Percentiles rank a stretch among this genome's conserved stretches.
Conservation (phyloP, 2,113 vertebrate species). For the Chaetodon trifascialis region DNA sequence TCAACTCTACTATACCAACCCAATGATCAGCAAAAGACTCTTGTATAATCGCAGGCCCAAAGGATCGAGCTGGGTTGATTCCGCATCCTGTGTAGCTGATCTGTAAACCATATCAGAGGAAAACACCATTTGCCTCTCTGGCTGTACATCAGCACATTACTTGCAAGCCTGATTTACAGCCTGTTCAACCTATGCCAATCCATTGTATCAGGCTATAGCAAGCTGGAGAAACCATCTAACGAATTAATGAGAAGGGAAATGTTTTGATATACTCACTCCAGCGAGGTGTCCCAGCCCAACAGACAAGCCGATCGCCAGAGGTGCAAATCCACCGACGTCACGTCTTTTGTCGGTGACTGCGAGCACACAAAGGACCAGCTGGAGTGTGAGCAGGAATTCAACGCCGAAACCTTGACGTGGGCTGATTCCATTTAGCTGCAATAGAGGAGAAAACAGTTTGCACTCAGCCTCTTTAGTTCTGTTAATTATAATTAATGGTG, state of each 20-base stretch:
- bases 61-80: conserved; percentile 90
- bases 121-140: conserved; percentile 41
- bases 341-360: conserved; percentile 86
- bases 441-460: conserved; percentile 8
- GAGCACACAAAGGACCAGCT: conserved; percentile 88
- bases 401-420: conserved; percentile 85
- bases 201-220: conserved; percentile 35
- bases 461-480: not conserved
- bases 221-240: conserved; percentile 32
- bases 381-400: conserved; percentile 87
- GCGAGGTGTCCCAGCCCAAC: conserved; percentile 88
- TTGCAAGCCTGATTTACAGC: conserved; percentile 24
- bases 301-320: conserved; percentile 86
- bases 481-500: not conserved
- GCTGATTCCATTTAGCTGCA: conserved; percentile 78
- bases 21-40: conserved; percentile 87
- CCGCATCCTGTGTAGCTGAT: conserved; percentile 90
- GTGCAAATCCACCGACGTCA: conserved; percentile 81
- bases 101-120: conserved; percentile 69
- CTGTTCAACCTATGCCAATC: conserved; percentile 13
- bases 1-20: conserved; percentile 70
- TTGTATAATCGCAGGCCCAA: conserved; percentile 85
- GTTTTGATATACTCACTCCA: conserved; percentile 81
- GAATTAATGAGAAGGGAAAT: conserved; percentile 31
- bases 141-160: conserved; percentile 31